Evolutionary conservation across 2,797 vertebrate genomes (phyloP), one percentile per base, ranked within the genome.

Genomic region (Xenentodon cancila): DNA sequence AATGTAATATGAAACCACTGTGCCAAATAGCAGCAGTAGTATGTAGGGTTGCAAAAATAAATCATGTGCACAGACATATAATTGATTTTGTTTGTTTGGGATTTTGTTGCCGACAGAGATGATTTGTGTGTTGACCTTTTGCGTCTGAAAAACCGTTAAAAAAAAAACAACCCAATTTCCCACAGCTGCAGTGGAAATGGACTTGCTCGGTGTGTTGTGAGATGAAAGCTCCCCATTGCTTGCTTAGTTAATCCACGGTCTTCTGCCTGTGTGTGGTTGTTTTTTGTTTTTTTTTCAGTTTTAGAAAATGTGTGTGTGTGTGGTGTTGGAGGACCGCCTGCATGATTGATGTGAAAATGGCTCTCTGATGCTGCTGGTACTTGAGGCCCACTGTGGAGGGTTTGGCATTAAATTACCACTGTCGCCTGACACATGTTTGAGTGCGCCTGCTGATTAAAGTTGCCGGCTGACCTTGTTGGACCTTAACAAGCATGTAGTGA

Each of bases 391-490:
- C 57, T 72, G 73, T 7, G 1, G 8, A 71, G 43, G 50, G 34
- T 57, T 48, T 34, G 61, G 53, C 59, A 40, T 82, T 72, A 67
- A 79, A 81, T 85, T 55, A 62, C 66, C 45, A 2, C 18, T 22
- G 21, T 61, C 56, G 68, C 49, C 58, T 71, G 61, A 68, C 67
- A 77, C 53, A 68, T 61, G 69, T 72, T 77, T 51, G 56, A 75
- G 64, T 50, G 63, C 34, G 17, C 64, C 32, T 49, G 43, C 69
- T 82, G 64, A 78, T 84, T 74, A 73, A 15, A 48, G 25, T 43
- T 47, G 71, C 66, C 56, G 18, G 43, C 48, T 76, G 73, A 74
- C 60, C 68, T 76, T 75, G 42, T 6, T 25, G 42, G 57, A 69
- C 25, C 30, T 54, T 73, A 59, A 60, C 17, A 64, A 73, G 58